phyloP scores from a whole-genome alignment of 2,797 vertebrate genomes.

The Pseudopleuronectes americanus region DNA sequence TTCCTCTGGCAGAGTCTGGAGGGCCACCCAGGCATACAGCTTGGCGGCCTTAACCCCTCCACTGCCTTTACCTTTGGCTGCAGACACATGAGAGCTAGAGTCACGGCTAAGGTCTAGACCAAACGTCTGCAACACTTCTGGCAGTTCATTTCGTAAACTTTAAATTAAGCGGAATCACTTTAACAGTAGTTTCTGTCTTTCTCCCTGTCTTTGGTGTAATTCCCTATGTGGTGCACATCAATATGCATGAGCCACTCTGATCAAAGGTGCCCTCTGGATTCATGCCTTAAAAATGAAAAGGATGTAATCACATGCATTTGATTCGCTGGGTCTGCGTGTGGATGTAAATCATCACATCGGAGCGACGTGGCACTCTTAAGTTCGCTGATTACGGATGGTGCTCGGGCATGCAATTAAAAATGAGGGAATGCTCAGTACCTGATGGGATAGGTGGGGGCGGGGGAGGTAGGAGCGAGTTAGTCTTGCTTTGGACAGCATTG shows the following conservation, averaged over 20 bases:
- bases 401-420: constrained; percentile 69
- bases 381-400: constrained; percentile 39
- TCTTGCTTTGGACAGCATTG: constrained; percentile 91
- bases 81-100: constrained; percentile 37
- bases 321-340: constrained; percentile 5
- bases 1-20: constrained; percentile 97
- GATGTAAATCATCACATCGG: constrained; percentile 16
- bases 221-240: constrained; percentile 21
- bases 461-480: constrained; percentile 96
- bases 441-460: constrained; percentile 94
- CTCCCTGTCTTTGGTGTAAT: not conserved
- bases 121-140: not conserved
- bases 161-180: constrained; percentile 11
- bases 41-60: constrained; percentile 96
- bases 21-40: constrained; percentile 97
- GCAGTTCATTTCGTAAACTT: constrained; percentile 6
- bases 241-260: constrained; percentile 46
- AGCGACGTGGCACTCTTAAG: constrained; percentile 7
- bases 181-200: not conserved
- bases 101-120: not conserved
- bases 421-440: constrained; percentile 87
- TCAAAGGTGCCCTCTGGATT: constrained; percentile 44
- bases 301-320: constrained; percentile 48
- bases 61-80: constrained; percentile 95
- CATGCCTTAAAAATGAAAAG: constrained; percentile 20